Percentiles rank a stretch among this genome's conserved stretches.
Evolutionary conservation across 2,888 invertebrate genomes (phyloP).

Genomic region (Cecidostiba fungosa): DNA sequence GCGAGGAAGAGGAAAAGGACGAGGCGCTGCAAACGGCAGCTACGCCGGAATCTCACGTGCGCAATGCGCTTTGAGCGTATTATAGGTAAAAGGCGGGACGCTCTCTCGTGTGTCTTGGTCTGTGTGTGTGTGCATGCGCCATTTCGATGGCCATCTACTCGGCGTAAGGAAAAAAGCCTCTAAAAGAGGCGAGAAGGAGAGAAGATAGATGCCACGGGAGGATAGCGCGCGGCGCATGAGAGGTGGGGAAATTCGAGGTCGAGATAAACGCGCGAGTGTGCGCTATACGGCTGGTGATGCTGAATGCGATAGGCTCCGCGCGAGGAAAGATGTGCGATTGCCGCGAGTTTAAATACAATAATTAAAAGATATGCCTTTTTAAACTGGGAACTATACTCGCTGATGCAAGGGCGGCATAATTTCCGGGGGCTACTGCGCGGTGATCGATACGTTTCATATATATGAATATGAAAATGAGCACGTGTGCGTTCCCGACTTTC

Average conservation of each 20-base stretch:
- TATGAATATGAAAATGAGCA: background rate
- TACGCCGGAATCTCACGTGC: slow-evolving; percentile 47
- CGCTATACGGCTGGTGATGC: slow-evolving; percentile 8
- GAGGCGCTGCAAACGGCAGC: slow-evolving; percentile 24
- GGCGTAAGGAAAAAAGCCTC: slow-evolving; percentile 33
- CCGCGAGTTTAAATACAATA: slow-evolving; percentile 54
- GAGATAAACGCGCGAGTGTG: slow-evolving; percentile 29
- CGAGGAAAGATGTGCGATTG: slow-evolving; percentile 42
- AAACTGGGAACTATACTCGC: no score
- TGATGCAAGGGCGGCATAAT: slow-evolving; percentile 31
- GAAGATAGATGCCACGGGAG: slow-evolving; percentile 49
- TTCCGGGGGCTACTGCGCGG: background rate
- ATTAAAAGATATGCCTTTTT: slow-evolving; percentile 54
- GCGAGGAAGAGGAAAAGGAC: slow-evolving; percentile 18
- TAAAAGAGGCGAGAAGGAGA: background rate
- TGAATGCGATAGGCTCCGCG: slow-evolving; percentile 2
- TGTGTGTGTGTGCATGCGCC: slow-evolving; percentile 29
- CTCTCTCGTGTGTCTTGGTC: background rate
- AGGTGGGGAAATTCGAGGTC: slow-evolving; percentile 55
- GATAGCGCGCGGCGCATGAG: slow-evolving; percentile 30
- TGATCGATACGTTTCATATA: slow-evolving; percentile 24
- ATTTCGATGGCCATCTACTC: slow-evolving; percentile 61
- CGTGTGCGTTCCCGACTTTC: background rate
- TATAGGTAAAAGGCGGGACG: slow-evolving; percentile 54
- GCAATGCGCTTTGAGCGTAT: slow-evolving; percentile 42